Conservation (phyloP, 23 tunicate species). For the Aplidium turbinatum region DNA sequence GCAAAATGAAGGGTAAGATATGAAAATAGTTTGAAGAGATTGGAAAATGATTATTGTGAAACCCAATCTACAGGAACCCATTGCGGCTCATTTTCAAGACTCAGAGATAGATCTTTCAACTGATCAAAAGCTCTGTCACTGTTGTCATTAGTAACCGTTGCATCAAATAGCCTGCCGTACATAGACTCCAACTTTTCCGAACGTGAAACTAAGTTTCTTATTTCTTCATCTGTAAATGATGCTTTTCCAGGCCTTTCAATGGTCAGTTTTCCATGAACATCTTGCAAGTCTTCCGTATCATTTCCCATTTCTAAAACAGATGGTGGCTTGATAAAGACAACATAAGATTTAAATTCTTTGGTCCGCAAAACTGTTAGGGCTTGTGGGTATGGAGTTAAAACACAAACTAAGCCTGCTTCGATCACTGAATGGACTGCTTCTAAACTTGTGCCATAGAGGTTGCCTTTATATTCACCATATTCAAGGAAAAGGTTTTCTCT, state of each 20-base stretch:
- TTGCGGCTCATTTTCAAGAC: constrained; percentile 80
- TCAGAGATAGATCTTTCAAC: constrained; percentile 65
- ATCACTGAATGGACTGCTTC: constrained; percentile 75
- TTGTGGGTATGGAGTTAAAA: constrained; percentile 90
- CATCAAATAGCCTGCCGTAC: constrained; percentile 75
- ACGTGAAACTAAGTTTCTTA: constrained; percentile 36
- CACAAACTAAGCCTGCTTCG: constrained; percentile 63
- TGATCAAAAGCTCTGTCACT: constrained; percentile 55
- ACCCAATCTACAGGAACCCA: constrained; percentile 85
- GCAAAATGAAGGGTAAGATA: no score
- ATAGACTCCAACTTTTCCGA: constrained; percentile 51
- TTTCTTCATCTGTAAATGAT: constrained; percentile 47
- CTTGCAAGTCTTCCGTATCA: background rate
- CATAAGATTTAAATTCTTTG: constrained; percentile 76
- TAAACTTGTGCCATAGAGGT: constrained; percentile 84
- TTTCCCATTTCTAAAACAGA: constrained; percentile 49
- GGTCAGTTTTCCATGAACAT: constrained; percentile 28
- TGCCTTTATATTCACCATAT: constrained; percentile 91
- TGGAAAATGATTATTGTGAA: no score
- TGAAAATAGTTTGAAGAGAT: no score
- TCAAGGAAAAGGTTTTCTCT: constrained; percentile 70
- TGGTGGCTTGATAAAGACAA: constrained; percentile 79
- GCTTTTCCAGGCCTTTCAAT: constrained; percentile 41
- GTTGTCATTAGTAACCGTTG: constrained; percentile 49
- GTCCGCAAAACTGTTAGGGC: constrained; percentile 65